phyloP scores from a whole-genome alignment of 2,113 vertebrate genomes.

The Patagioenas fasciata region DNA sequence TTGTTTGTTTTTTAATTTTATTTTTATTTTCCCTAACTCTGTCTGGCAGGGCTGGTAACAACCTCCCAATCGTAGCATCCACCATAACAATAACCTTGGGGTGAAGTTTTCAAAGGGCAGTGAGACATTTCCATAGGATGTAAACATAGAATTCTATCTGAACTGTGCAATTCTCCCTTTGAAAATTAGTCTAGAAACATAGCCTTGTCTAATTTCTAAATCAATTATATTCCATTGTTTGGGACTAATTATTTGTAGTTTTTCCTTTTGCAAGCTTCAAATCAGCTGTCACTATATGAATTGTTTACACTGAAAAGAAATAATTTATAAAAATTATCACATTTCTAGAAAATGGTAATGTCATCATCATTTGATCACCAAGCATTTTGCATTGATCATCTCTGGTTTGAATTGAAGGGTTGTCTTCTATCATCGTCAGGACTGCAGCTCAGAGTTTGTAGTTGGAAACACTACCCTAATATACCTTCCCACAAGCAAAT shows the following conservation, averaged over 20 bases:
- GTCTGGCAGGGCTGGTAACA: background rate
- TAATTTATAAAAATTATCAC: background rate
- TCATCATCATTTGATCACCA: background rate
- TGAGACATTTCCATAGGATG: background rate
- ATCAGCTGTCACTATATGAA: background rate
- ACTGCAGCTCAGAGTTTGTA: background rate
- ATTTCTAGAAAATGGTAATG: background rate
- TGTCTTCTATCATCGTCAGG: background rate
- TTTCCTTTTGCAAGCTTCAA: background rate
- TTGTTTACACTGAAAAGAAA: background rate
- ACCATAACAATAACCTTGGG: background rate
- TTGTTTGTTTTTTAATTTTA: background rate
- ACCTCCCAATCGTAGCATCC: background rate
- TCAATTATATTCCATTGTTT: background rate
- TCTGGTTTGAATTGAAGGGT: background rate
- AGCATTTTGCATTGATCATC: background rate
- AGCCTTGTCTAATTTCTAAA: background rate
- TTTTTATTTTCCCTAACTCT: background rate
- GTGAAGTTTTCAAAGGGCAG: background rate
- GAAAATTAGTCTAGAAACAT: background rate
- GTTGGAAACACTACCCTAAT: background rate
- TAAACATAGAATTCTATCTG: background rate
- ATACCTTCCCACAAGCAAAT: fast-evolving
- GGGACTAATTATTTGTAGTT: background rate
- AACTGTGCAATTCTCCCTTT: background rate